Percentiles rank a stretch among this genome's conserved stretches.
Evolutionary conservation across 1,140 invertebrate species (phyloP).

Genomic region (Archivesica marissinica): DNA sequence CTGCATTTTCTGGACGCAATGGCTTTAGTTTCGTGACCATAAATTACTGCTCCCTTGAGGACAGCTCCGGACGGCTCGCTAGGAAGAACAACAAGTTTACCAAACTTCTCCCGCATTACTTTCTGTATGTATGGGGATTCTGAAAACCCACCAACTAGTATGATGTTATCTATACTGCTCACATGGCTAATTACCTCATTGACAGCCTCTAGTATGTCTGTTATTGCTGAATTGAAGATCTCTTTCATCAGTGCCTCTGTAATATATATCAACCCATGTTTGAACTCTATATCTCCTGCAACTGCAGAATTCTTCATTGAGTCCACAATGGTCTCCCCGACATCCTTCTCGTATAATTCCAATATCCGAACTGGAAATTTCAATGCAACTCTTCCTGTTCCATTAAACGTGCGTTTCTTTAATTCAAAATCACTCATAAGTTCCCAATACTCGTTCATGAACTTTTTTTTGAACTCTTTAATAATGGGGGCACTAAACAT

Average conservation of each 20-base stretch:
- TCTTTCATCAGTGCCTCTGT: neutral
- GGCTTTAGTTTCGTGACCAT: slow-evolving; percentile 17
- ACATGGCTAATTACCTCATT: neutral
- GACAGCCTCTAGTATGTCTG: neutral
- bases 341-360: slow-evolving; percentile 14
- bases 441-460: slow-evolving; percentile 48
- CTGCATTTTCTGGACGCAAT: slow-evolving; percentile 12
- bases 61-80: slow-evolving; percentile 29
- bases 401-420: slow-evolving; percentile 49
- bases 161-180: slow-evolving; percentile 26
- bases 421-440: slow-evolving; percentile 46
- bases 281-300: neutral
- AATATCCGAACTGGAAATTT: neutral
- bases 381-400: neutral
- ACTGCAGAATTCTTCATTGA: neutral
- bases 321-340: slow-evolving; percentile 6
- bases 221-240: slow-evolving; percentile 6
- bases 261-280: slow-evolving; percentile 15
- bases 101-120: slow-evolving; percentile 11
- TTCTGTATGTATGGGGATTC: slow-evolving; percentile 26
- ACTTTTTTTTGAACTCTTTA: slow-evolving; percentile 13
- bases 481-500: slow-evolving; percentile 11
- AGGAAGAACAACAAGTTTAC: slow-evolving; percentile 1
- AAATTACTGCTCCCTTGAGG: slow-evolving; percentile 16
- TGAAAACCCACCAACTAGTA: slow-evolving; percentile 41